Evolutionary conservation across 2,797 vertebrate genomes (phyloP).

Genomic region (Ceryle rudis): DNA sequence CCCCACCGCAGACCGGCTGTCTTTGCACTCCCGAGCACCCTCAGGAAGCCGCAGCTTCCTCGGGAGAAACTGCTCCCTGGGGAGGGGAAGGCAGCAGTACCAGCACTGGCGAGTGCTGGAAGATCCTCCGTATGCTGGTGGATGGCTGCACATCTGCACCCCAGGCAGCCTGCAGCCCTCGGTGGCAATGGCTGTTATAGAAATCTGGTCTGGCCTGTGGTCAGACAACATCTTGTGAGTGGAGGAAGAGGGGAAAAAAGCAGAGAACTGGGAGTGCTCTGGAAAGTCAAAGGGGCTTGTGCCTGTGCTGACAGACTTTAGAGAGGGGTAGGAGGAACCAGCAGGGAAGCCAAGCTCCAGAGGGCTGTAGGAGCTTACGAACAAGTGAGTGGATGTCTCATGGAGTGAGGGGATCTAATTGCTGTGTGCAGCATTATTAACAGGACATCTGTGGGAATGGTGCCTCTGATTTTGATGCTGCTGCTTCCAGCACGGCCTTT

Average conservation of each 20-base stretch:
- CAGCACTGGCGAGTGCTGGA: rapidly evolving
- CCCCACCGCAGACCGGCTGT: background rate
- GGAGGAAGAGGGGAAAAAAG: background rate
- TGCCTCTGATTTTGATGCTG: background rate
- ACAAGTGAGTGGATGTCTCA: background rate
- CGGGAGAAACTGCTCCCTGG: constrained; percentile 9
- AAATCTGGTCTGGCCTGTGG: background rate
- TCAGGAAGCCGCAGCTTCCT: constrained; percentile 81
- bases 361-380: background rate
- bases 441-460: background rate
- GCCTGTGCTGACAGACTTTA: background rate
- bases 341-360: rapidly evolving
- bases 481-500: background rate
- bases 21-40: background rate
- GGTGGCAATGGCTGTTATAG: background rate
- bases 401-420: background rate
- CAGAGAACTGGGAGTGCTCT: background rate
- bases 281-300: background rate
- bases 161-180: background rate
- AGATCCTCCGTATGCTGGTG: background rate
- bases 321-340: background rate
- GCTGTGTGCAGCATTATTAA: background rate
- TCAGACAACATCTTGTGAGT: background rate
- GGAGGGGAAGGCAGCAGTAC: background rate
- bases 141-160: background rate